These are phyloP conservation scores for Polyergus mexicanus DNA, from an alignment of 1,140 invertebrate species.

Conservation along the genomic window DNA sequence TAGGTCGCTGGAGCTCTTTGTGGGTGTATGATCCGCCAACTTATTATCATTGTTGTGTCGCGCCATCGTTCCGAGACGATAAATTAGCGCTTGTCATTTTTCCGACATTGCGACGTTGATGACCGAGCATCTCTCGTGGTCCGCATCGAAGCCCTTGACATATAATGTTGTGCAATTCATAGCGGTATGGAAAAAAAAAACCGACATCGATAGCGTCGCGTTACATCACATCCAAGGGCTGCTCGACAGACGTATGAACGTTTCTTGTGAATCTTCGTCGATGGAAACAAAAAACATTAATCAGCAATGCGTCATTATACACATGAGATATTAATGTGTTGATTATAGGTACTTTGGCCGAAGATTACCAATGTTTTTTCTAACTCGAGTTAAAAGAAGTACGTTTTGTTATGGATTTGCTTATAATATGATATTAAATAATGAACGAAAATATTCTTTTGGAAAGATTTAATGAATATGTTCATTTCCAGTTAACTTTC, in stretches of 20 bases:
- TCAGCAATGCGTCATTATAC: neutral
- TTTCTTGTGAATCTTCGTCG: neutral
- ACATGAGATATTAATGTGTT: neutral
- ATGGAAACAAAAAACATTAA: constrained; percentile 24
- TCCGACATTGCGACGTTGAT: neutral
- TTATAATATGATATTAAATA: neutral
- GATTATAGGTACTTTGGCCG: neutral
- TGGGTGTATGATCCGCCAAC: neutral
- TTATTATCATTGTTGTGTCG: neutral
- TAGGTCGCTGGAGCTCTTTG: neutral
- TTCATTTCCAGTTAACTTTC: too few species aligned
- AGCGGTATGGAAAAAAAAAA: constrained; percentile 71
- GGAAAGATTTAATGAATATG: too few species aligned
- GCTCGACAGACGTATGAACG: neutral
- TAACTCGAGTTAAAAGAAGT: neutral
- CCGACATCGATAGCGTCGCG: constrained; percentile 58
- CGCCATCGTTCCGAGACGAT: neutral
- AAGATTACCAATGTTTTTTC: neutral
- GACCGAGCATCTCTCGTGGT: neutral
- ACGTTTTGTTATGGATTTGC: neutral
- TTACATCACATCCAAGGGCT: constrained; percentile 74
- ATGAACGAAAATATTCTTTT: neutral
- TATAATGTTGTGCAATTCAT: constrained; percentile 80
- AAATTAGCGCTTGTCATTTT: constrained; percentile 34
- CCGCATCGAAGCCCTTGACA: constrained; percentile 81